A percentile compares a stretch with the other conserved stretches of the same genome.
phyloP scores from a whole-genome alignment of 2,888 invertebrate species.

The Belgica antarctica region DNA sequence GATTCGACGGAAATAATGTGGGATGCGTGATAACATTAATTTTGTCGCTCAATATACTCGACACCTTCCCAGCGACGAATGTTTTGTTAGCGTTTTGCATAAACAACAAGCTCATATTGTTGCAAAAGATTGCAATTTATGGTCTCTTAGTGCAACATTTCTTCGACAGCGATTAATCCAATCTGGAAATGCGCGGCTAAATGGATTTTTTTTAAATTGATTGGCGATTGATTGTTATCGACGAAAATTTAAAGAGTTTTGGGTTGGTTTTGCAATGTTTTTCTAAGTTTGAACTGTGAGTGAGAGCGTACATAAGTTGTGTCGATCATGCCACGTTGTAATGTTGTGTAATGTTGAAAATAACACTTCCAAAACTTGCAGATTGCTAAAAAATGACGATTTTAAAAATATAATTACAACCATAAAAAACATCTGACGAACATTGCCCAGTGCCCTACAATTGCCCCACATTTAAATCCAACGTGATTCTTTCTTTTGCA shows the following conservation, averaged over 20 bases:
- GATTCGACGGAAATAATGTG: constrained; percentile 21
- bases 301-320: no score
- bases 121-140: constrained; percentile 29
- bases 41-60: constrained; percentile 32
- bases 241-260: not conserved
- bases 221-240: not conserved
- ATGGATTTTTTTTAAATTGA: constrained; percentile 7
- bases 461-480: constrained; percentile 23
- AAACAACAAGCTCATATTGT: constrained; percentile 2
- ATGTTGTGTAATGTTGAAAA: no score
- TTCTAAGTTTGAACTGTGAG: not conserved
- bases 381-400: no score
- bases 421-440: no score
- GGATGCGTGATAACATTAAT: constrained; percentile 42
- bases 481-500: constrained; percentile 21
- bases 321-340: no score
- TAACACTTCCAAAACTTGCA: no score
- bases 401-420: no score
- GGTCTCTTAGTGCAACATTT: not conserved
- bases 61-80: not conserved
- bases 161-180: not conserved
- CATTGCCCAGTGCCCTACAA: not conserved
- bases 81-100: not conserved
- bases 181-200: not conserved
- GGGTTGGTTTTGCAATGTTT: not conserved